These are phyloP conservation scores for Poeciliopsis prolifica DNA, from an alignment of 2,113 vertebrate species.

Conservation along the genomic window DNA sequence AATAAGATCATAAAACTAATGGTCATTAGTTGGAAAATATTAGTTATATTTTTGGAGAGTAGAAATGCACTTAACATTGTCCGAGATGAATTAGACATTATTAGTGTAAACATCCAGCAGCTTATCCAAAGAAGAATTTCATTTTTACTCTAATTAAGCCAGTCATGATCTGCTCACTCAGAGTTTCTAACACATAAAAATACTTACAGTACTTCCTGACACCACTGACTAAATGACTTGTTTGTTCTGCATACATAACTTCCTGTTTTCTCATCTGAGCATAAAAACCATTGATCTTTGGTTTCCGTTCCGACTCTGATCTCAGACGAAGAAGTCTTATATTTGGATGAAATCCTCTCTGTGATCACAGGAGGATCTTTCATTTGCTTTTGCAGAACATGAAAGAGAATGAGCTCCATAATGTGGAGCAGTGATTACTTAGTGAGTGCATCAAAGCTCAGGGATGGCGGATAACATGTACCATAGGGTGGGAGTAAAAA, in stretches of 20 bases:
- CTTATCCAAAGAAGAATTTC: background rate
- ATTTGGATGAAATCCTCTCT: background rate
- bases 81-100: background rate
- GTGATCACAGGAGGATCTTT: conserved; percentile 32
- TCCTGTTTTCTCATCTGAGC: background rate
- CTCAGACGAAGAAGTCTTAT: background rate
- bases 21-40: too few relatives aligned
- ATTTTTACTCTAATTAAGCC: background rate
- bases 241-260: background rate
- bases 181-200: background rate
- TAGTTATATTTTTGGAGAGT: background rate
- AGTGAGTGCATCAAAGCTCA: conserved; percentile 48
- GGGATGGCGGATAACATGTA: conserved; percentile 32
- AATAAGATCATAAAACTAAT: too few relatives aligned
- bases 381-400: conserved; percentile 37
- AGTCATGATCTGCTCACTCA: background rate
- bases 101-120: background rate
- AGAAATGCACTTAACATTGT: background rate
- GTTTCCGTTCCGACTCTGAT: conserved; percentile 19
- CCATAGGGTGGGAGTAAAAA: background rate
- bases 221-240: background rate
- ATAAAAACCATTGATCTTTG: background rate
- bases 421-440: conserved; percentile 44
- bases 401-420: conserved; percentile 23
- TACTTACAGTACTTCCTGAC: background rate